Evolutionary conservation across 2,113 vertebrate species (phyloP), one percentile per base, ranked within the genome.

Genomic region (Grammomys surdaster): DNA sequence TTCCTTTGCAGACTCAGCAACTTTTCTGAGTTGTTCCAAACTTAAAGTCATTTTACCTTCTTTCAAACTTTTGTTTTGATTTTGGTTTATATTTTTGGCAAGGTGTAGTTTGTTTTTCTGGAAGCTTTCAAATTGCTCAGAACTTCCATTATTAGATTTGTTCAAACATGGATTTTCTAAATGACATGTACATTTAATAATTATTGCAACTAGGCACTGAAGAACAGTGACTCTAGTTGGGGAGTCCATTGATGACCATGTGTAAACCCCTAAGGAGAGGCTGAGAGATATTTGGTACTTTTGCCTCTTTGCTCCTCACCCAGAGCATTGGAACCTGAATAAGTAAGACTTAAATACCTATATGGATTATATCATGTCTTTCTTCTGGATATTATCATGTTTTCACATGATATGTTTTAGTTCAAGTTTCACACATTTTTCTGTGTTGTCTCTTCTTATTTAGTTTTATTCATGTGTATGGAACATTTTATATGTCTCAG

Each of bases 81-180:
- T 91, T 28, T 51, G 86, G 36, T 94, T 96, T 76, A 36, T 65
- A 76, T 84, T 95, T 97, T 97, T 89, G 92, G 86, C 94, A 96
- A 84, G 91, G 46, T 87, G 14, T 58, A 58, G n/a, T 90, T 95
- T 94, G n/a, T 40, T 95, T 97, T 92, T 69, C 33, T 96, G 95
- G 87, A 51, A 84, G 36, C 19, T 75, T 95, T 90, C 96, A 95
- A 24, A 94, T 97, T 94, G 43, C 84, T 96, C 65, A 89, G 86
- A 97, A 89, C 93, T 92, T 14, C 65, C 86, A 92, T 96, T 31
- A 75, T 96, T 94, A 87, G 69, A 70, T 95, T 96, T 94, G 85
- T 51, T 4, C 31, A 43, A 90, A 95, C 26, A 93, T 72, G 69
- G n/a, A 31, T 95, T 97, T 96, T 93, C 63, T 85, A 95, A 95